Conservation (phyloP, 2,113 vertebrate species). For the Eira barbara region DNA sequence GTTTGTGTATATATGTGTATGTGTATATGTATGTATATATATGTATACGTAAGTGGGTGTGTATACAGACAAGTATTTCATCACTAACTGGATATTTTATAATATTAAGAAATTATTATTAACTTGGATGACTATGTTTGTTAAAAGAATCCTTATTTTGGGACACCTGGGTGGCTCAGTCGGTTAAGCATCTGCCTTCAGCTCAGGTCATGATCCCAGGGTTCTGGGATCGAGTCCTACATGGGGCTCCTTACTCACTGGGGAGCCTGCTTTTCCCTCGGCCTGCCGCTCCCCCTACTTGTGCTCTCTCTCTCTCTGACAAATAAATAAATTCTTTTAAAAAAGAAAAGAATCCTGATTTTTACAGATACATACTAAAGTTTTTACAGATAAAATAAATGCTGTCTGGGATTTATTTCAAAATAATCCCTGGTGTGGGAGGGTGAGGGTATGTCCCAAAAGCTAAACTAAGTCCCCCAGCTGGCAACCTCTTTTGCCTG, state of each 20-base stretch:
- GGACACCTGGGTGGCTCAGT: too few relatives aligned
- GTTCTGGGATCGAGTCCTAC: too few relatives aligned
- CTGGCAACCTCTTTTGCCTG: background rate
- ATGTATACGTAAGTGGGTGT: too few relatives aligned
- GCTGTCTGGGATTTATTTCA: conserved; percentile 1
- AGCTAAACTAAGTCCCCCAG: background rate
- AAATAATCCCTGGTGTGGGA: background rate
- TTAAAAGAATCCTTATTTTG: conserved; percentile 1
- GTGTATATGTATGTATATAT: too few relatives aligned
- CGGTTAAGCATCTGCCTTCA: too few relatives aligned
- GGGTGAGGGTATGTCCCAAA: background rate
- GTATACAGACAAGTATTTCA: background rate
- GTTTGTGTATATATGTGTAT: background rate
- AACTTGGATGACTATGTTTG: background rate
- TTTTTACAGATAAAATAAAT: background rate
- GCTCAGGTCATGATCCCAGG: too few relatives aligned
- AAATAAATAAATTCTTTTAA: too few relatives aligned
- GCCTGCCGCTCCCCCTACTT: too few relatives aligned
- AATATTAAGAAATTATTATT: background rate
- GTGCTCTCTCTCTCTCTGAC: too few relatives aligned
- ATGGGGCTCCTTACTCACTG: too few relatives aligned
- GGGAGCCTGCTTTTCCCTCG: too few relatives aligned
- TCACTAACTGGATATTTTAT: conserved; percentile 2
- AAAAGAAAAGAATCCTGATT: background rate
- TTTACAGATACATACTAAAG: conserved; percentile 5